Evolutionary conservation across 2,113 vertebrate genomes (phyloP).

Genomic region (Phyllostomus hastatus): DNA sequence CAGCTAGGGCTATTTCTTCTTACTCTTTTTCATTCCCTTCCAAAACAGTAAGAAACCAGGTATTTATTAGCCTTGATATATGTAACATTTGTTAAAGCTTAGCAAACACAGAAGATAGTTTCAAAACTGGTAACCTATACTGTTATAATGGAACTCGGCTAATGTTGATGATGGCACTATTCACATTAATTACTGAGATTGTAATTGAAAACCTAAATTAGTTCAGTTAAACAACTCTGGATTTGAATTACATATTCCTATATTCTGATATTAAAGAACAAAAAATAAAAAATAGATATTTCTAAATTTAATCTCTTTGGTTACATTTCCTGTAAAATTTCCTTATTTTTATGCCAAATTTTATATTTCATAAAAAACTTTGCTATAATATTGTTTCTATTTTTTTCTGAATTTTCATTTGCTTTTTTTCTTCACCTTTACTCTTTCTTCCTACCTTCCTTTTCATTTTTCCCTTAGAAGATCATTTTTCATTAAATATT

Average conservation of each 20-base stretch:
- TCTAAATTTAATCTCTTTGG: not conserved
- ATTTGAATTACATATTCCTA: not conserved
- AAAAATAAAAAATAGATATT: not conserved
- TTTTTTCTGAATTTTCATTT: not conserved
- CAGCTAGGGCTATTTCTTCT: not conserved
- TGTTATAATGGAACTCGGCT: not conserved
- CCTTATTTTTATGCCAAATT: not conserved
- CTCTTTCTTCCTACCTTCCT: not conserved
- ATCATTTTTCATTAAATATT: not conserved
- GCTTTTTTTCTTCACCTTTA: not conserved
- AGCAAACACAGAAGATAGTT: not conserved
- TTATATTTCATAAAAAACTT: not conserved
- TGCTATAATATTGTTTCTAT: not conserved
- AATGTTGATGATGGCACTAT: not conserved
- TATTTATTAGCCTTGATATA: not conserved
- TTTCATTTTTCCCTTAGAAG: not conserved
- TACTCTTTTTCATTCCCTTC: not conserved
- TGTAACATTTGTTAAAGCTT: not conserved
- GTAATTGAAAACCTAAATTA: not conserved
- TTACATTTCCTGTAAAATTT: not conserved
- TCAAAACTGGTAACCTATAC: not conserved
- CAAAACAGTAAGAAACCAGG: not conserved
- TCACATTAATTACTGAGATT: not conserved
- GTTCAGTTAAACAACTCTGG: not conserved
- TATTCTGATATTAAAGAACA: not conserved